These are phyloP conservation scores for Clepsis dumicolana DNA, from an alignment of 2,888 invertebrate genomes.

Conservation along the genomic window DNA sequence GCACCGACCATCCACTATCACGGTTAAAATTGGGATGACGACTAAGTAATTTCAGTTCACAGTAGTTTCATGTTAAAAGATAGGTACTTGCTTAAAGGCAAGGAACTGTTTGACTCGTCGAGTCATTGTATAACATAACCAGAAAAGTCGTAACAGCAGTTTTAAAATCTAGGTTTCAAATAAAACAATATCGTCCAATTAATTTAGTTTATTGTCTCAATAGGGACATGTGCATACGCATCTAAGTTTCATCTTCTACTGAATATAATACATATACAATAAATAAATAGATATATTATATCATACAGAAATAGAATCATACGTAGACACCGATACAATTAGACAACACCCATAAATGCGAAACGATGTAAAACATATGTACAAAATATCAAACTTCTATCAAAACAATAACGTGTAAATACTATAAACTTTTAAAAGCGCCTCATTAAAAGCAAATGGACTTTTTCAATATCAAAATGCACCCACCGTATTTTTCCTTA, in stretches of 20 bases:
- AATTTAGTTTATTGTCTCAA: conserved; percentile 35
- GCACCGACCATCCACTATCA: no score
- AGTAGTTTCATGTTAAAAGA: no score
- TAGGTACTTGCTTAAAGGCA: no score
- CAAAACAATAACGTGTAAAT: conserved; percentile 33
- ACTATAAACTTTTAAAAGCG: background rate
- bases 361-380: background rate
- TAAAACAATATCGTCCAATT: conserved; percentile 2
- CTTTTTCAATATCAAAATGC: background rate
- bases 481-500: no score
- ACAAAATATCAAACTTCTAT: background rate
- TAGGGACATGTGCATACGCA: conserved; percentile 23
- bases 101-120: no score
- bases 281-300: no score
- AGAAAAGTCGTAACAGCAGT: no score
- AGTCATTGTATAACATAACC: no score
- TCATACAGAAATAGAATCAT: no score
- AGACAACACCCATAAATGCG: conserved; percentile 4
- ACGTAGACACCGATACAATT: background rate
- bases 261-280: background rate
- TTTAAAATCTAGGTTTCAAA: background rate
- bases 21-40: no score
- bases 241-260: conserved; percentile 3
- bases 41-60: no score
- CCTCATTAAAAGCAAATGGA: background rate